Evolutionary conservation across 1,140 invertebrate species (phyloP).

Genomic region (Nephotettix cincticeps): DNA sequence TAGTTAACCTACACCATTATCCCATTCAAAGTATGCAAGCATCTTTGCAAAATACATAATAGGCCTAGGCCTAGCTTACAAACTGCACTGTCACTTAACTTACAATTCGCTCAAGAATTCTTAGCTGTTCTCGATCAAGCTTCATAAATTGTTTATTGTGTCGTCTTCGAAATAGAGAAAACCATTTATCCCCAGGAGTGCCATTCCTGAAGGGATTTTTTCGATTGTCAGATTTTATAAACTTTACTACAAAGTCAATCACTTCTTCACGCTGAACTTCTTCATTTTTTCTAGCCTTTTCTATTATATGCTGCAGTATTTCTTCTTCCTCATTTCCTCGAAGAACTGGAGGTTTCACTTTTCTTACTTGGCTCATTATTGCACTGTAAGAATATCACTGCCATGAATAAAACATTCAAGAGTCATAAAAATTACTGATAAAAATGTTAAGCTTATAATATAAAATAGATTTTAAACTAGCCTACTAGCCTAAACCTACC

Average conservation of each 20-base stretch:
- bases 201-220: slow-evolving; percentile 14
- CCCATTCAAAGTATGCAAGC: no score
- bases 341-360: neutral
- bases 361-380: no score
- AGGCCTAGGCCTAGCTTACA: no score
- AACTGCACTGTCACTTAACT: neutral
- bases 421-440: no score
- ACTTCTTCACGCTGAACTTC: neutral
- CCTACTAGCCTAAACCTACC: no score
- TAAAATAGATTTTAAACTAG: no score
- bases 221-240: neutral
- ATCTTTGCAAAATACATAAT: no score
- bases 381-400: no score
- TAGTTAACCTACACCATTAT: no score
- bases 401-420: no score
- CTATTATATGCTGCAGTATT: neutral
- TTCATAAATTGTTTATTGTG: neutral
- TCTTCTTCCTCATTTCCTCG: neutral
- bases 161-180: slow-evolving; percentile 2
- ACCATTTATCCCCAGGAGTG: neutral
- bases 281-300: neutral
- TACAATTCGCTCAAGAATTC: neutral
- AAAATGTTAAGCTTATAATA: no score
- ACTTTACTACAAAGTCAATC: neutral
- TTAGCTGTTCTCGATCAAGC: neutral